phyloP scores from a whole-genome alignment of 2,797 vertebrate genomes.

The Cossypha polioptera region DNA sequence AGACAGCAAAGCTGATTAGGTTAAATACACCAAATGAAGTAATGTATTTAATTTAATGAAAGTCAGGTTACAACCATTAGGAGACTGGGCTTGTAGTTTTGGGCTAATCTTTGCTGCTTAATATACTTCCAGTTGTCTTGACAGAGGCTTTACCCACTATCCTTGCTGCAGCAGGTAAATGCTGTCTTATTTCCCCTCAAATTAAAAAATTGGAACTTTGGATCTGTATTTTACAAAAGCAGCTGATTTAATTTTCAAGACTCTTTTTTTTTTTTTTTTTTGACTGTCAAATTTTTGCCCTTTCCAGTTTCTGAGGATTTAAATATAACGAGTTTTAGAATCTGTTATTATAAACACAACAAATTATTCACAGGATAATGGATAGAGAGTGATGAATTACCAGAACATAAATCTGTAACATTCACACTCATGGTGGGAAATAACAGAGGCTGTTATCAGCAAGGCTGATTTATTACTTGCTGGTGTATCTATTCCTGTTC shows the following conservation, averaged over 20 bases:
- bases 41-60: neutral
- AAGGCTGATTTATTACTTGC: conserved; percentile 49
- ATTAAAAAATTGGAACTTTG: neutral
- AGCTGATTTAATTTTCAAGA: neutral
- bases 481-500: neutral
- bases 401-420: conserved; percentile 7
- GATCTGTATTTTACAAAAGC: neutral
- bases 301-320: neutral
- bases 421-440: conserved; percentile 1
- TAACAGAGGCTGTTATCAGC: neutral
- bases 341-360: neutral
- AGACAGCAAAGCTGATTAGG: neutral
- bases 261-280: neutral
- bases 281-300: neutral
- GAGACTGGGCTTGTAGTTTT: neutral
- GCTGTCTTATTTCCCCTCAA: neutral
- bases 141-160: neutral
- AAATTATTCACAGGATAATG: conserved; percentile 27
- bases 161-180: neutral
- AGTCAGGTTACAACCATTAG: neutral
- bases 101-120: conserved; percentile 4
- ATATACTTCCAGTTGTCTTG: neutral
- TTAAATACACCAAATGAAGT: neutral
- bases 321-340: conserved; percentile 3
- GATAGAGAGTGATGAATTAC: conserved; percentile 43